These are phyloP conservation scores for Pithecia hirsuta DNA, from an alignment of 2,797 vertebrate species.

Conservation along the genomic window DNA sequence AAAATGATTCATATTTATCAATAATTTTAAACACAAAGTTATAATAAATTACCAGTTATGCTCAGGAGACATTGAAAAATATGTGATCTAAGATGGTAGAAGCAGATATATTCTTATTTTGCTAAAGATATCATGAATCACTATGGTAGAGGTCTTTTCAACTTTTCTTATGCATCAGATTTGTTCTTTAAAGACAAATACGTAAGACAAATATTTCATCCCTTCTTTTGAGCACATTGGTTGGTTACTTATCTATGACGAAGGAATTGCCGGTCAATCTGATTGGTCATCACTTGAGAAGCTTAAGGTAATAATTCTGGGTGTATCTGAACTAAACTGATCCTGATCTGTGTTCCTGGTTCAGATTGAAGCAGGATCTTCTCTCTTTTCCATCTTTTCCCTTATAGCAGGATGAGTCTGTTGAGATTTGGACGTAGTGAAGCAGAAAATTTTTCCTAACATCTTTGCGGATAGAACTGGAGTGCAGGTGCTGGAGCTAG, in stretches of 20 bases:
- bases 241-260: not conserved
- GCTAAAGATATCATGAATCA: not conserved
- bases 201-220: not conserved
- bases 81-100: not conserved
- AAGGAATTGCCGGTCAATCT: not conserved
- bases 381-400: not conserved
- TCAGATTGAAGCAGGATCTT: not conserved
- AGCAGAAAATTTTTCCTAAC: not conserved
- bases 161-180: not conserved
- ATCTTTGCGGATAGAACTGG: too few relatives aligned
- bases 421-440: not conserved
- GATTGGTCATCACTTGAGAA: not conserved
- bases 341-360: accelerated
- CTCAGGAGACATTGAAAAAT: not conserved
- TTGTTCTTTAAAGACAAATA: not conserved
- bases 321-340: not conserved
- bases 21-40: not conserved
- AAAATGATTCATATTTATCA: not conserved
- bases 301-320: not conserved
- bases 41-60: not conserved
- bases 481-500: too few relatives aligned
- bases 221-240: not conserved
- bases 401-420: not conserved
- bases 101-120: not conserved
- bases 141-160: not conserved